Base-by-base conservation (phyloP, 1,140 invertebrate species). In the Sminthurinus signatus region DNA sequence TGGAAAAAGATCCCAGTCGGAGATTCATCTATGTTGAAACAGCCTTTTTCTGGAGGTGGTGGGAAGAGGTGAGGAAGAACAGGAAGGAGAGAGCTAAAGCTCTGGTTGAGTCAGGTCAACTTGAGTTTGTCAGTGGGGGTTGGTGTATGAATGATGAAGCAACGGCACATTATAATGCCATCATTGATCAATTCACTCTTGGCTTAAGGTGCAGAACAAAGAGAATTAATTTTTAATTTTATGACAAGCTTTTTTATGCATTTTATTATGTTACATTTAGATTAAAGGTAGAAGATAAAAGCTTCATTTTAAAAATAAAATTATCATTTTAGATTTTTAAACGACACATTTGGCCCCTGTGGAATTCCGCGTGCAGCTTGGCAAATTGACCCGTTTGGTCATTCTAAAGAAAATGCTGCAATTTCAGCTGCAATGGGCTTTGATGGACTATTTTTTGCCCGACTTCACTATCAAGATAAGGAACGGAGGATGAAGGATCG, bases 321-420 rank as follows among this genome's bases (percentile, higher is more conserved):
- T 10, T 17, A 42, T 42, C 23, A 29, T 44, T n/a, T 25, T 25
- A 71, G 70, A 56, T 72, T 61, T 54, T 75, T 96, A 0, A 85
- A 89, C 64, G 84, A 92, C 17, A 88, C 85, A 0, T 93, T 96
- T 74, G 92, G 91, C 0, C 76, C 82, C 15, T 95, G 91, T 75
- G 91, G 82, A 0, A 77, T 84, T 15, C 92, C 91, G 0, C 81
- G 81, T 28, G 82, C 92, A 15, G 91, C 87, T 2, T 96, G 93
- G 92, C 93, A 96, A 76, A 94, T 96, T 50, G 91, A 95, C 79
- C 91, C 92, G 0, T 96, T 95, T 73, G 92, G 92, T 0, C 93
- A 96, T 74, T 91, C 91, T 0, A 76, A 88, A 28, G 92, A 95
- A 79, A 84, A 88, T 77, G 91, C 91, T 0, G 90, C 89, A 0